Conservation (phyloP, 2,113 vertebrate species). For the Ascaphus truei region DNA sequence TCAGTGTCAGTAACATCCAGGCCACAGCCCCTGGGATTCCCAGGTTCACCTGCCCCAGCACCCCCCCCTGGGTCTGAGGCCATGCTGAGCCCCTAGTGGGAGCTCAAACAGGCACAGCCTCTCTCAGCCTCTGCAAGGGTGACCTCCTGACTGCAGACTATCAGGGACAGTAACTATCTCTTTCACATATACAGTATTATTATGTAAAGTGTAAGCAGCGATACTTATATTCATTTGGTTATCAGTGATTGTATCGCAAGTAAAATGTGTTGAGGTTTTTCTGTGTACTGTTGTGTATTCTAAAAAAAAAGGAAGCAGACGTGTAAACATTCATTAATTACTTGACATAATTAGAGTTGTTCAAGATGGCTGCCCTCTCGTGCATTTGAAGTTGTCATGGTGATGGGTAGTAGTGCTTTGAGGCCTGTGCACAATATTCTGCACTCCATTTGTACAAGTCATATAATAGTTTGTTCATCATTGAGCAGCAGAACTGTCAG, state of each 20-base stretch:
- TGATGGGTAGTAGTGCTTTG: background rate
- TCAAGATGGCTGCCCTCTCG: slow-evolving; percentile 21
- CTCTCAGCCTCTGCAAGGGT: too few species aligned
- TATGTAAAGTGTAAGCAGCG: background rate
- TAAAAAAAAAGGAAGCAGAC: background rate
- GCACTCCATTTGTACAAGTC: background rate
- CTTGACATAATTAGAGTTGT: slow-evolving; percentile 23
- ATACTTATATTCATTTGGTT: too few species aligned
- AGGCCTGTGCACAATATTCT: background rate
- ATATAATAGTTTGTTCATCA: background rate
- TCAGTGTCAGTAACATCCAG: too few species aligned
- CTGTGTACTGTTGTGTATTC: background rate
- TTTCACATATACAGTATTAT: background rate
- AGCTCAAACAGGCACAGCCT: too few species aligned
- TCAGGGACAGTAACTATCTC: background rate
- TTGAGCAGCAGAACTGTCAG: too few species aligned
- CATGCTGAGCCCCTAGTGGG: too few species aligned
- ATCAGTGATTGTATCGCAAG: background rate
- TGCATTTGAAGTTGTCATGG: slow-evolving; percentile 23
- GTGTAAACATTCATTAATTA: slow-evolving; percentile 6
- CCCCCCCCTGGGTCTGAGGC: too few species aligned
- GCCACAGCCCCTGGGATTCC: too few species aligned
- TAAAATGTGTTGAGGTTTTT: background rate
- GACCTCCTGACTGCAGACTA: background rate
- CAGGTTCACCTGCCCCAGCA: too few species aligned